These are phyloP conservation scores for Leucoraja erinaceus DNA, from an alignment of 2,113 vertebrate species.

Conservation along the genomic window DNA sequence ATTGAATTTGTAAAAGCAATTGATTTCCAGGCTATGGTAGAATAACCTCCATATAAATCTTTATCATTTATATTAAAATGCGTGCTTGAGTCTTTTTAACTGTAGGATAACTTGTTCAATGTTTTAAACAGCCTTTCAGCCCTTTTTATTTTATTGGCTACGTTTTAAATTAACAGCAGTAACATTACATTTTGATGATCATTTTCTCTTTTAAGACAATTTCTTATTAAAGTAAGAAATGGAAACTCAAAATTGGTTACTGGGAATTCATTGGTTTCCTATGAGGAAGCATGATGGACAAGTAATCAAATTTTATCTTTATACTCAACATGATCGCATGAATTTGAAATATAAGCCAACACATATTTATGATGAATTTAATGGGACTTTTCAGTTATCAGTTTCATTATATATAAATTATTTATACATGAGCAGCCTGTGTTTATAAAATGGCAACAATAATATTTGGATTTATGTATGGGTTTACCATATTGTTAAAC, in stretches of 20 bases:
- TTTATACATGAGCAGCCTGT: background rate
- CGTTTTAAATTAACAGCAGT: too few relatives aligned
- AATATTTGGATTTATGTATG: background rate
- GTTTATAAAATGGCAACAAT: constrained; percentile 7
- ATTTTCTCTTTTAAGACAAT: background rate
- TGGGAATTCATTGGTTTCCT: background rate
- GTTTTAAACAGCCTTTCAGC: constrained; percentile 24
- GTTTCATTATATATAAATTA: background rate
- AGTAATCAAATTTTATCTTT: background rate
- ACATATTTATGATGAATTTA: constrained; percentile 4
- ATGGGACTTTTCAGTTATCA: background rate
- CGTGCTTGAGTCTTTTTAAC: constrained; percentile 11
- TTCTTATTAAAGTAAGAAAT: background rate
- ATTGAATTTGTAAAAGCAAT: constrained; percentile 37
- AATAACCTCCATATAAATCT: constrained; percentile 29
- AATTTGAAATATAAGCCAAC: constrained; percentile 20
- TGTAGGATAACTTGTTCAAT: constrained; percentile 15
- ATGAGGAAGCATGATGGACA: constrained; percentile 12
- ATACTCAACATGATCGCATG: background rate
- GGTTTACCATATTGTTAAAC: background rate
- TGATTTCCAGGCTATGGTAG: constrained; percentile 33
- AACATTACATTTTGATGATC: background rate
- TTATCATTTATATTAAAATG: constrained; percentile 33
- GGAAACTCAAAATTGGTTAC: constrained; percentile 15
- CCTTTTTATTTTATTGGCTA: constrained; percentile 10